Percentiles rank a stretch among this genome's conserved stretches.
phyloP scores from a whole-genome alignment of 2,797 vertebrate species.

The Apogon hyalosoma region DNA sequence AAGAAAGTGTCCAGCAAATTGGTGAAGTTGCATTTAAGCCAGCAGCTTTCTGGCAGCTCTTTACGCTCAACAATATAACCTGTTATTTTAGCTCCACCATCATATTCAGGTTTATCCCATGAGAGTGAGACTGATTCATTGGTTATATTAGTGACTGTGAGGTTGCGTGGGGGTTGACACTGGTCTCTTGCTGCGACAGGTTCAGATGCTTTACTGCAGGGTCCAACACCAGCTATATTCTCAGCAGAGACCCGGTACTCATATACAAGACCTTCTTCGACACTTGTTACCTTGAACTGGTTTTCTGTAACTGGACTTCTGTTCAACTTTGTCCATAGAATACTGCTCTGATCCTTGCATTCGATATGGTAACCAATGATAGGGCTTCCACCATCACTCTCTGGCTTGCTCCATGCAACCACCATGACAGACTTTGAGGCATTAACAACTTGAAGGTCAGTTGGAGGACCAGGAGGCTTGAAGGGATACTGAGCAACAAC shows the following conservation, averaged over 20 bases:
- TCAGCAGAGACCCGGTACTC: slow-evolving; percentile 94
- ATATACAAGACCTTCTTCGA: slow-evolving; percentile 94
- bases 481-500: slow-evolving; percentile 96
- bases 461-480: slow-evolving; percentile 90
- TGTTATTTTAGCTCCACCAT: slow-evolving; percentile 96
- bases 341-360: slow-evolving; percentile 95
- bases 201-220: slow-evolving; percentile 91
- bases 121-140: slow-evolving; percentile 93
- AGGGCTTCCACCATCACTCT: slow-evolving; percentile 91
- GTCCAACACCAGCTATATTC: slow-evolving; percentile 94
- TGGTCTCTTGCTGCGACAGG: slow-evolving; percentile 94
- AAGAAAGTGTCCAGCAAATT: slow-evolving; percentile 94
- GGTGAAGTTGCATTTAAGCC: slow-evolving; percentile 98
- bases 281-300: slow-evolving; percentile 91
- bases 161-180: slow-evolving; percentile 94
- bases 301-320: slow-evolving; percentile 89
- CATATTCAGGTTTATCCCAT: slow-evolving; percentile 95
- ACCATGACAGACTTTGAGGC: slow-evolving; percentile 92
- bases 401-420: slow-evolving; percentile 90
- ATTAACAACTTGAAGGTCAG: slow-evolving; percentile 85
- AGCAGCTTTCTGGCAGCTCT: slow-evolving; percentile 92
- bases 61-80: slow-evolving; percentile 94
- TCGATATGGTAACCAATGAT: slow-evolving; percentile 94
- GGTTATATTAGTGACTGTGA: slow-evolving; percentile 94
- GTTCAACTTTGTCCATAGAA: slow-evolving; percentile 96